These are phyloP conservation scores for Pithys albifrons DNA, from an alignment of 2,113 vertebrate genomes.

Conservation along the genomic window DNA sequence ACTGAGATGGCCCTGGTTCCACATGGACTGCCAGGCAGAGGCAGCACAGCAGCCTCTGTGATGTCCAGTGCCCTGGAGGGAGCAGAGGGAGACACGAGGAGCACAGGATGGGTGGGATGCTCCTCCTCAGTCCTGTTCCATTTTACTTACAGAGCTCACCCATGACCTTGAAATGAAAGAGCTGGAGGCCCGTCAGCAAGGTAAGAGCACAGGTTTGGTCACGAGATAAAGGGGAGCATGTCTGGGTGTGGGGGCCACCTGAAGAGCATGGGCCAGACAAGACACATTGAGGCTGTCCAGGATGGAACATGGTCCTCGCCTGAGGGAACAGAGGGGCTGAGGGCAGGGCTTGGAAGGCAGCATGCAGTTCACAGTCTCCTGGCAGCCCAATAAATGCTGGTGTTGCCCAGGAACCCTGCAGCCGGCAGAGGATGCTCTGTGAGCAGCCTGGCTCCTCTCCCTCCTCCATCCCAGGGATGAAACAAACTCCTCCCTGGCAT, in stretches of 20 bases:
- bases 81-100: background rate
- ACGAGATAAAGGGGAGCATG: rapidly evolving
- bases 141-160: constrained; percentile 75
- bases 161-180: constrained; percentile 79
- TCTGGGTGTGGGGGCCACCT: background rate
- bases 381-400: background rate
- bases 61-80: rapidly evolving
- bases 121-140: background rate
- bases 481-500: background rate
- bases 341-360: background rate
- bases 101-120: rapidly evolving
- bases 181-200: constrained; percentile 76
- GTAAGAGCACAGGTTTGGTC: constrained; percentile 51
- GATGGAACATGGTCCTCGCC: background rate
- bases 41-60: background rate
- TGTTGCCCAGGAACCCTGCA: rapidly evolving
- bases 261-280: rapidly evolving
- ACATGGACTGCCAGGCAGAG: background rate
- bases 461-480: background rate
- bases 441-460: background rate
- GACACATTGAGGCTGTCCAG: background rate
- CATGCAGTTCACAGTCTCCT: background rate
- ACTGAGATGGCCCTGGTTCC: background rate
- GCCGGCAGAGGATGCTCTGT: background rate
- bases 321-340: background rate